phyloP scores from a whole-genome alignment of 2,888 invertebrate genomes.

The Smittia aterrima region DNA sequence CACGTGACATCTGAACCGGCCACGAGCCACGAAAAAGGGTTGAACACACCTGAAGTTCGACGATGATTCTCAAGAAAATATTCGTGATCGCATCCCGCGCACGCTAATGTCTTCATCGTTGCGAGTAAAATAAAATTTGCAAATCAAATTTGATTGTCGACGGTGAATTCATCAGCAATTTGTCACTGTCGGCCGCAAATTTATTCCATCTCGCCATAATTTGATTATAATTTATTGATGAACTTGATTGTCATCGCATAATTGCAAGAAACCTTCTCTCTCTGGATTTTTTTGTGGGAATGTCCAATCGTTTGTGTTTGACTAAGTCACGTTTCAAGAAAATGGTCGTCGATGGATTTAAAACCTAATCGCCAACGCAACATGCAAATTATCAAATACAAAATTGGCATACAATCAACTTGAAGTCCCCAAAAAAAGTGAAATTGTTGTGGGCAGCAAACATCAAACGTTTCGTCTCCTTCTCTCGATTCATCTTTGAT shows the following conservation, averaged over 20 bases:
- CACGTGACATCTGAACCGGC: conserved; percentile 31
- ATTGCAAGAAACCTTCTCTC: background rate
- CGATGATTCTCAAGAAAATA: background rate
- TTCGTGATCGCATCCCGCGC: background rate
- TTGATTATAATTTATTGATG: conserved; percentile 35
- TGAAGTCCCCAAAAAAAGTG: background rate
- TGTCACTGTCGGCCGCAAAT: conserved; percentile 38
- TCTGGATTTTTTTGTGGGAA: no score
- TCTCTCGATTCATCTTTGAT: background rate
- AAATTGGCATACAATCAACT: conserved; percentile 29
- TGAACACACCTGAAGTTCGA: background rate
- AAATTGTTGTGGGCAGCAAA: conserved; percentile 8
- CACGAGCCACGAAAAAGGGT: conserved; percentile 18
- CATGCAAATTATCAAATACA: background rate
- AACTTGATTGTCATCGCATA: conserved; percentile 28
- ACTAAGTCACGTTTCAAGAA: background rate
- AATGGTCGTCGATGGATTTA: background rate
- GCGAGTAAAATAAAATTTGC: conserved; percentile 23
- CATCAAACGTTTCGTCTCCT: background rate
- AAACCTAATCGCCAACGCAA: background rate
- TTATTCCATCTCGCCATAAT: conserved; percentile 29
- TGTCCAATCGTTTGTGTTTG: no score
- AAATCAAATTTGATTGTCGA: conserved; percentile 29
- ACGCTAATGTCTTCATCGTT: conserved; percentile 25
- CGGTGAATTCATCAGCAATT: conserved; percentile 32